phyloP scores from a whole-genome alignment of 2,888 invertebrate genomes.

The Altica lythri region DNA sequence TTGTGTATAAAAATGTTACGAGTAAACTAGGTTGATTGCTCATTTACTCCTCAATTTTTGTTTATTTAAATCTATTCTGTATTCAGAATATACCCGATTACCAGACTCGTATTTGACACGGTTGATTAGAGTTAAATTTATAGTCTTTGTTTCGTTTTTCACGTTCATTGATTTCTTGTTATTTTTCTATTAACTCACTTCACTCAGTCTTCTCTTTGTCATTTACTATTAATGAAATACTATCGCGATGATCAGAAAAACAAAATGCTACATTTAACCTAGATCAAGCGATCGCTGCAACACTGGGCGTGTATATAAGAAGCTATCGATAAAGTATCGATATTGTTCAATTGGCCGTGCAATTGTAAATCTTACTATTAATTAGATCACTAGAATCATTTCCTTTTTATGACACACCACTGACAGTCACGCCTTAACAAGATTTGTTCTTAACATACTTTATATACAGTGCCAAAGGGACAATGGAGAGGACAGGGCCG shows the following conservation, averaged over 20 bases:
- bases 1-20: conserved; percentile 5
- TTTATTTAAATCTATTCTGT: conserved; percentile 3
- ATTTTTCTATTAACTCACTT: conserved; percentile 3
- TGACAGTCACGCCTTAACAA: too few relatives aligned
- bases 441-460: too few relatives aligned
- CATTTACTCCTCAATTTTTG: too few relatives aligned
- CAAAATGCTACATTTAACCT: conserved; percentile 3
- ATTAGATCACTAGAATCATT: too few relatives aligned
- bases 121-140: conserved; percentile 25
- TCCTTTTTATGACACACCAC: too few relatives aligned
- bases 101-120: conserved; percentile 3
- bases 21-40: too few relatives aligned
- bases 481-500: too few relatives aligned
- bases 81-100: conserved; percentile 16
- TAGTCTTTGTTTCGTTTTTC: conserved; percentile 23
- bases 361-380: background rate
- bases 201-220: conserved; percentile 5
- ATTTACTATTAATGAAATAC: conserved; percentile 5
- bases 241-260: background rate
- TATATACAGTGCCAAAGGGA: too few relatives aligned
- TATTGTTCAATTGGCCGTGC: background rate
- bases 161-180: conserved; percentile 11
- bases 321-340: background rate
- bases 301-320: background rate
- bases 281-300: background rate